These are phyloP conservation scores for Leptopilina myrica DNA, from an alignment of 2,888 invertebrate genomes.

Conservation along the genomic window DNA sequence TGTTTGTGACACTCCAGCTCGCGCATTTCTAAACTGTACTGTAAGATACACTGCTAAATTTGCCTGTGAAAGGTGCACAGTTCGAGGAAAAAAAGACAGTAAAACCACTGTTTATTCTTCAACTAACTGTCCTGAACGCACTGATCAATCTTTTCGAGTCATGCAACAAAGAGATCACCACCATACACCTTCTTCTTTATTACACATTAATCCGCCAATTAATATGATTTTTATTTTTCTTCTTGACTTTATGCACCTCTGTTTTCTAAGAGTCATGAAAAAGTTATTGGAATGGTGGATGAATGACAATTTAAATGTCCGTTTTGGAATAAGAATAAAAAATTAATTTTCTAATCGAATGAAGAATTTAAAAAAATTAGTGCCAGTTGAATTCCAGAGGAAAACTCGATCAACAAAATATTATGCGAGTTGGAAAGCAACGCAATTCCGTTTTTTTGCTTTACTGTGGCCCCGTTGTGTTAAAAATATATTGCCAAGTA, in stretches of 20 bases:
- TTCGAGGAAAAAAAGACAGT: not conserved
- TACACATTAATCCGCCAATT: not conserved
- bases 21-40: not conserved
- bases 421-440: constrained; percentile 47
- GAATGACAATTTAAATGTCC: not conserved
- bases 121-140: not conserved
- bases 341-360: constrained; percentile 8
- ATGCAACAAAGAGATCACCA: not conserved
- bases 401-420: constrained; percentile 43
- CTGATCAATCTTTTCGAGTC: not conserved
- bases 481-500: constrained; percentile 33
- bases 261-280: not conserved
- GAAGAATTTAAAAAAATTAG: constrained; percentile 10
- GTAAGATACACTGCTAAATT: not conserved
- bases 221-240: not conserved
- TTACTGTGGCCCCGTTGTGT: constrained; percentile 47
- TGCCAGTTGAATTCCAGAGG: constrained; percentile 49
- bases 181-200: not conserved
- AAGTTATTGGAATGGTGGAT: not conserved
- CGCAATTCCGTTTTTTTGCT: constrained; percentile 48
- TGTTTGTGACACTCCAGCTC: not conserved
- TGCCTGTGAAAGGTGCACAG: not conserved
- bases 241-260: not conserved
- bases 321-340: not conserved
- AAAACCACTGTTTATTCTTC: not conserved